Evolutionary conservation across 2,888 invertebrate genomes (phyloP).

Genomic region (Octonoba sinensis): DNA sequence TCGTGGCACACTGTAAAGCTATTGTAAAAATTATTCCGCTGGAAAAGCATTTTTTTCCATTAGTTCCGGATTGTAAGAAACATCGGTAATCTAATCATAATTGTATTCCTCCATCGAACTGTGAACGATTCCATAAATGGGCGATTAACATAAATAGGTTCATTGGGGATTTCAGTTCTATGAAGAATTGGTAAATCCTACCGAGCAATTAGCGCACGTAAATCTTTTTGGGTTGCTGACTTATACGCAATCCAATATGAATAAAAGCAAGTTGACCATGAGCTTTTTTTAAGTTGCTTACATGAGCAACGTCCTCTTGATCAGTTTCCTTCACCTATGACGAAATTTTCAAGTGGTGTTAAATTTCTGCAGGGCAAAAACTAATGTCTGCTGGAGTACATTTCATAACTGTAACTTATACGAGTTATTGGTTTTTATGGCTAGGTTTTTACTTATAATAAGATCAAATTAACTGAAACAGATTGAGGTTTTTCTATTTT

Average conservation of each 20-base stretch:
- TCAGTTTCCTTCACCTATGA: too few species aligned
- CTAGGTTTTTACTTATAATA: too few species aligned
- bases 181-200: not conserved
- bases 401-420: too few species aligned
- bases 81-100: slow-evolving; percentile 1
- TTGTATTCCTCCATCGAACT: slow-evolving; percentile 7
- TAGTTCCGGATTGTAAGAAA: slow-evolving; percentile 15
- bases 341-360: not conserved
- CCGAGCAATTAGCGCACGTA: slow-evolving; percentile 26
- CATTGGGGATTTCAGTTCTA: not conserved
- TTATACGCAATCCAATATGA: too few species aligned
- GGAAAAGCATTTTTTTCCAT: slow-evolving; percentile 18
- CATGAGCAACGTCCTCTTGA: too few species aligned
- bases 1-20: slow-evolving; percentile 7
- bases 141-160: slow-evolving; percentile 18
- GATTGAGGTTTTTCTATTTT: too few species aligned
- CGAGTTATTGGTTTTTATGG: too few species aligned
- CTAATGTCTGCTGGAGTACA: not conserved
- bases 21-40: slow-evolving; percentile 16
- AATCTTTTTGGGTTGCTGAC: not conserved
- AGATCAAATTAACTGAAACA: too few species aligned
- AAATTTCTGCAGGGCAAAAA: not conserved
- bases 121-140: slow-evolving; percentile 12
- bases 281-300: too few species aligned
- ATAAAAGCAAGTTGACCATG: too few species aligned